Evolutionary conservation across 2,113 vertebrate genomes (phyloP), one percentile per base, ranked within the genome.

Genomic region (Herpetotheres cachinnans): DNA sequence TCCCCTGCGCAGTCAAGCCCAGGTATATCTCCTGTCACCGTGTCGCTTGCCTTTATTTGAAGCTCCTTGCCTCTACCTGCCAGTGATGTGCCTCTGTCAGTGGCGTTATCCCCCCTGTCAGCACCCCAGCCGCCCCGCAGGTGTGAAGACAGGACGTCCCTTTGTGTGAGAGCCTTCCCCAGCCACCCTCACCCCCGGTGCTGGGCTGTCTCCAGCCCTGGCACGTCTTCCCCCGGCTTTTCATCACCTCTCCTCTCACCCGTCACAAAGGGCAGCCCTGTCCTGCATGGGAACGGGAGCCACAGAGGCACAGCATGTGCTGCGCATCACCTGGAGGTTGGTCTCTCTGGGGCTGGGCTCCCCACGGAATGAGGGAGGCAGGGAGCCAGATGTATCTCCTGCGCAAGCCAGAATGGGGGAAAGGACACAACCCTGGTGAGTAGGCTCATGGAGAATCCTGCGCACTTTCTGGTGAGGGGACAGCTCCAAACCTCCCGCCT

Each of bases 81-180:
- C 86, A 13, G 90, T 67, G 73, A 91, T 46, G 71, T 86, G 86
- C 95, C 95, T 93, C 97, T 98, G 97, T 98, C 98, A 98, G 97
- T 46, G 92, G 81, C 94, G 55, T 95, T 95, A 97, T 96, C 96
- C 30, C 38, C 86, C 47, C 93, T 97, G 97, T 96, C 97, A 97
- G 90, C 89, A 2, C 86, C 72, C 18, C 1, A 47, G 82, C 94
- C 11, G 66, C 59, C 52, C 73, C 2, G 11, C 98, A 98, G 98
- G 98, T 98, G 98, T 98, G 98, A 98, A 97, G 94, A 98, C 98
- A 98, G 98, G 97, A 97, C 50, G 0, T 50, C 66, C 91, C 98
- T 98, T 98, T 98, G 98, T 98, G 97, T 90, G 65, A 3, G 7
- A 95, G 50, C 85, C 89, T 50, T 25, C 61, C 76, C 65, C 84